Conservation (phyloP, 1,140 invertebrate species). For the Drosophila triauraria region DNA sequence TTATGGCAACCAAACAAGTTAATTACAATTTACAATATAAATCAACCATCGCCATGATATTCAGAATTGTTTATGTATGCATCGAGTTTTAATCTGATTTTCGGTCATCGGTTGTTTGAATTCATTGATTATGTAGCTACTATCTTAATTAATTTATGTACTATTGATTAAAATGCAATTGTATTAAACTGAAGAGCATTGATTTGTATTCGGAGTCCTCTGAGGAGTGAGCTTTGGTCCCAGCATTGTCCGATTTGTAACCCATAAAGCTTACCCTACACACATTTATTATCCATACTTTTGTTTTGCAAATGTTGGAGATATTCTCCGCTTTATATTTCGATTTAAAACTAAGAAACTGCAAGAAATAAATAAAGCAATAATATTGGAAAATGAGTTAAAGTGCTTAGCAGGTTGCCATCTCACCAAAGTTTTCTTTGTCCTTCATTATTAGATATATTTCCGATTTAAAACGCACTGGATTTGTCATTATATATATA, state of each 20-base stretch:
- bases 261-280: not conserved
- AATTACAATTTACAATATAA: constrained; percentile 68
- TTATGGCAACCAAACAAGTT: constrained; percentile 61
- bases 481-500: constrained; percentile 1
- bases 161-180: constrained; percentile 22
- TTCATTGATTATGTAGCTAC: constrained; percentile 13
- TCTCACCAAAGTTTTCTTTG: not conserved
- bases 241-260: not conserved
- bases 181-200: constrained; percentile 1
- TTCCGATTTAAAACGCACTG: not conserved
- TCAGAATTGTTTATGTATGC: constrained; percentile 30
- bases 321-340: not conserved
- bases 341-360: not conserved
- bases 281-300: not conserved
- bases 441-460: not conserved
- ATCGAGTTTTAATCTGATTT: not conserved
- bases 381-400: constrained; percentile 2
- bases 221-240: not conserved
- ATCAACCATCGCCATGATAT: constrained; percentile 58
- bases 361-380: constrained; percentile 8
- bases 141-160: constrained; percentile 21
- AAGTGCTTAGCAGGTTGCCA: not conserved
- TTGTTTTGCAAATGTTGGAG: not conserved
- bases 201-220: not conserved
- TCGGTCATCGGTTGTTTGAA: constrained; percentile 4